Percentiles rank a stretch among this genome's conserved stretches.
These are phyloP conservation scores for Araneus ventricosus DNA, from an alignment of 1,140 invertebrate genomes.

Conservation along the genomic window DNA sequence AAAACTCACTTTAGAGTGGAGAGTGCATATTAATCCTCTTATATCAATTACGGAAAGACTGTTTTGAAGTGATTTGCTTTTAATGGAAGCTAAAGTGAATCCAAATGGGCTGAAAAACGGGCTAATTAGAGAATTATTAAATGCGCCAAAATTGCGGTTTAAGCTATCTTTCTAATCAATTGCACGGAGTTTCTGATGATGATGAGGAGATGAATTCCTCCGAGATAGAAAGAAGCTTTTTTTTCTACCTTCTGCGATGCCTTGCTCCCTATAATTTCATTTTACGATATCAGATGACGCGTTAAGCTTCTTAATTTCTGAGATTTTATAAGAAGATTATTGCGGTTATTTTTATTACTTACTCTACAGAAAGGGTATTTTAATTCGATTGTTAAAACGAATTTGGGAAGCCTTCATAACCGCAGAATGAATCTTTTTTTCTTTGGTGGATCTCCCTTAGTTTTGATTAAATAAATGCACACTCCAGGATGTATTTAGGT, in stretches of 20 bases:
- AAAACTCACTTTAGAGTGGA: constrained; percentile 72
- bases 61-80: constrained; percentile 75
- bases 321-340: constrained; percentile 74
- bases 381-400: constrained; percentile 67
- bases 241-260: background rate
- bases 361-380: background rate
- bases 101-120: constrained; percentile 73
- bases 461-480: background rate
- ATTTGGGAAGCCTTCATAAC: background rate
- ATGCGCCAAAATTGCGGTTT: constrained; percentile 74
- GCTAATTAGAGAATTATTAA: constrained; percentile 75
- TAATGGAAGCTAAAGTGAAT: constrained; percentile 65
- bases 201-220: constrained; percentile 66
- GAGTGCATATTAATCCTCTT: constrained; percentile 74
- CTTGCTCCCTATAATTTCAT: constrained; percentile 69
- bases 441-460: background rate
- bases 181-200: constrained; percentile 65
- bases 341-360: constrained; percentile 43
- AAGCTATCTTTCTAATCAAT: constrained; percentile 75
- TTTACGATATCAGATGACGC: constrained; percentile 59
- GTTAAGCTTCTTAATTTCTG: constrained; percentile 69
- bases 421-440: background rate
- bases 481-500: background rate
- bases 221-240: background rate
- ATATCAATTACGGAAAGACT: constrained; percentile 75